Base-by-base conservation (phyloP, 2,888 invertebrate genomes). In the Galeopsomyia nigrocyanea region DNA sequence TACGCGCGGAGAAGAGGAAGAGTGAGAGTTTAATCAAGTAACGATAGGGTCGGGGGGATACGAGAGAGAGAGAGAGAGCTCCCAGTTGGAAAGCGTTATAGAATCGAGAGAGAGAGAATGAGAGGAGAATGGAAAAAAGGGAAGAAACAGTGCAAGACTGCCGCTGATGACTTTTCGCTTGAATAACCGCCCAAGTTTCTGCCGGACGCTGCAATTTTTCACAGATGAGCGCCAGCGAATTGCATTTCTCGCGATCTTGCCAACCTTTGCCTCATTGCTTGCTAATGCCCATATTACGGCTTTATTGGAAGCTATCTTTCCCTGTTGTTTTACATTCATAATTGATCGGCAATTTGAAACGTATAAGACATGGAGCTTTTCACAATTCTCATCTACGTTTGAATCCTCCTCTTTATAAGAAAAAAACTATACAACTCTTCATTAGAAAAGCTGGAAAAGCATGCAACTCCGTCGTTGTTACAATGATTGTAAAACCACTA, bases 1-100 rank as follows among this genome's bases (percentile, higher is more conserved):
- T 16, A 31, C 13, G 14, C 31, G 22, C 0, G 3, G 9, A 16
- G 55, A 55, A 22, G 6, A 69, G 51, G 46, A n/a, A n/a, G n/a
- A n/a, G n/a, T n/a, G 16, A 56, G 64, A 65, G 49, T 62, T 72
- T 68, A 72, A 68, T 72, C 68, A 68, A 68, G 57, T 72, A 72
- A 68, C 31, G 57, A 72, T 22, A 31, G n/a, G 53, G 16, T 2
- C 22, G 21, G 47, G 17, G 22, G 17, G 51, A 26, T 17, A 26
- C 21, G n/a, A 51, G 7, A 51, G 49, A 1, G 16, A 47, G 16
- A 26, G 50, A 0, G 17, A 17, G 46, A 21, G 1, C 2, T 31
- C 31, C 31, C 31, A 5, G 31, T 31, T 5, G 31, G 31, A 5
- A 31, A 31, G 7, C 31, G 31, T 7, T 31, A 31, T 31, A 31